Base-by-base conservation (phyloP, 64 coral and sea anemone genomes). In the Trachythela sp. region DNA sequence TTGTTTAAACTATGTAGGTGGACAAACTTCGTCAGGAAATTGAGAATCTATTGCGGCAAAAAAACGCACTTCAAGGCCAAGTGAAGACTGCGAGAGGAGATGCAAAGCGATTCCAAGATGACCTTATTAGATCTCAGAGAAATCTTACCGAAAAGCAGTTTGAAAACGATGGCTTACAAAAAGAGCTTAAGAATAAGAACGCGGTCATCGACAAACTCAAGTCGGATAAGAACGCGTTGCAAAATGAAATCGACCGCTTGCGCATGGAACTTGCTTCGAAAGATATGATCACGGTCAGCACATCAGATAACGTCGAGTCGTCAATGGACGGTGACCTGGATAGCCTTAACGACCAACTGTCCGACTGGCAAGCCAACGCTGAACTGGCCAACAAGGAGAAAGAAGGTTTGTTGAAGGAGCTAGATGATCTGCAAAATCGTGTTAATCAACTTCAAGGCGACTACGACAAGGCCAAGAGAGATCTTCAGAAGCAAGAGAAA, bases 351-450 rank as follows among this genome's bases (percentile, higher is more conserved):
- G 35, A 35, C 34, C 75, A 80, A 39, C 75, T 80, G 9, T 80
- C 75, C 13, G 75, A 80, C 75, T 80, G 75, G 75, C 75, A 80
- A 39, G 75, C 75, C 33, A 80, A 80, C 75, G 75, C 75, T 36
- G 75, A 80, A 13, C 75, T 80, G 75, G 75, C 75, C 30, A 80
- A 80, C 75, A 80, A 80, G 34, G 75, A 80, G 20, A 80, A 80
- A 39, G 75, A 80, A 17, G 75, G 37, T 9, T 80, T 80, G 32
- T 17, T 80, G 34, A 80, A 80, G 35, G 75, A 80, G 13, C 33
- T 80, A 17, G 75, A 39, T 37, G 75, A 80, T 36, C 0, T 80
- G 75, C 75, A 80, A 80, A 39, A 39, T 30, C 75, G 75, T 5
- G 75, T 80, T 2, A 80, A 80, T 39, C 75, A 80, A 80, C 75